Conservation (phyloP, 2,797 vertebrate species). For the Microctenopoma lineatum region DNA sequence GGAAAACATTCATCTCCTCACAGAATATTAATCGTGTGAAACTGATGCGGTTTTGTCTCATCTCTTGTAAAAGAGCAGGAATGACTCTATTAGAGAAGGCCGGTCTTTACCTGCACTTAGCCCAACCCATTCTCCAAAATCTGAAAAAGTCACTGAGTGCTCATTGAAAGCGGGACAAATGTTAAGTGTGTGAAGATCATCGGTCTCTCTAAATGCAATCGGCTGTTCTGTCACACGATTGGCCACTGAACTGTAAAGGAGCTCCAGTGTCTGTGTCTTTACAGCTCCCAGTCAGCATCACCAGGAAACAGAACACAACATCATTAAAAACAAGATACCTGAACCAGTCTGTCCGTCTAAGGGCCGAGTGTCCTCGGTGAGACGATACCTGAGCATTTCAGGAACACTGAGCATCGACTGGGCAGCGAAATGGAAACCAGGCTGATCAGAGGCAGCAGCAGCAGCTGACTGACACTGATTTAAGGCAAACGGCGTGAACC, state of each 20-base stretch:
- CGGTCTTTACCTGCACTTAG: not conserved
- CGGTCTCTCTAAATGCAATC: slow-evolving; percentile 42
- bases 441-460: slow-evolving; percentile 16
- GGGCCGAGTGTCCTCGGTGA: not conserved
- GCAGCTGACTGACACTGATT: slow-evolving; percentile 18
- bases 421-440: slow-evolving; percentile 31
- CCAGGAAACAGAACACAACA: slow-evolving; percentile 4
- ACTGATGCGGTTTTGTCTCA: not conserved
- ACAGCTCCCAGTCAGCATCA: too few species aligned
- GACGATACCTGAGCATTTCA: slow-evolving; percentile 3
- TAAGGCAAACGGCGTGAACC: not conserved
- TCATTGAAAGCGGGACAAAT: slow-evolving; percentile 47
- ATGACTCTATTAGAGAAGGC: slow-evolving; percentile 18
- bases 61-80: slow-evolving; percentile 22
- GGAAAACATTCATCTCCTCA: not conserved
- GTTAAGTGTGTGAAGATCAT: slow-evolving; percentile 34
- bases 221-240: slow-evolving; percentile 15
- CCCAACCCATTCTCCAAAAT: not conserved
- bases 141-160: slow-evolving; percentile 18
- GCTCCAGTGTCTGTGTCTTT: too few species aligned
- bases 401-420: slow-evolving; percentile 3
- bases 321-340: slow-evolving; percentile 8
- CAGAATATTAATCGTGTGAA: slow-evolving; percentile 23
- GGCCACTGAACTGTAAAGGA: slow-evolving; percentile 5
- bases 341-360: slow-evolving; percentile 8